These are phyloP conservation scores for Ibycter americanus DNA, from an alignment of 2,797 vertebrate genomes.

Conservation along the genomic window DNA sequence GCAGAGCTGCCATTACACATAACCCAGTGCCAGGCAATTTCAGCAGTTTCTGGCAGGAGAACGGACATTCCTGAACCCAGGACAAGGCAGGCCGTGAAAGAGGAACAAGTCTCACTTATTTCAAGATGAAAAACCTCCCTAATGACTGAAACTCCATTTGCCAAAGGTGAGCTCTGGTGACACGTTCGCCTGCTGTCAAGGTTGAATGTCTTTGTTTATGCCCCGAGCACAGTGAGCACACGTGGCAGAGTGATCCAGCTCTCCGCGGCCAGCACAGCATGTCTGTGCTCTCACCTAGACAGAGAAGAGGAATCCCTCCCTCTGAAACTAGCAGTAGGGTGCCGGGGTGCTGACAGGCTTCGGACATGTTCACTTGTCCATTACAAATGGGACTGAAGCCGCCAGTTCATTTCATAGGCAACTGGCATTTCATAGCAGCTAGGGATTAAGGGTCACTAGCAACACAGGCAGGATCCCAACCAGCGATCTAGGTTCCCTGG, in stretches of 20 bases:
- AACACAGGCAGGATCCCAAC: not conserved
- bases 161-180: slow-evolving; percentile 41
- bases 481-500: not conserved
- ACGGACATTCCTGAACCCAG: not conserved
- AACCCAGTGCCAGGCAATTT: not conserved
- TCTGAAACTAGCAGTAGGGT: not conserved
- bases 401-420: not conserved
- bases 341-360: not conserved
- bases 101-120: not conserved
- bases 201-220: slow-evolving; percentile 24
- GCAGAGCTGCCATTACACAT: not conserved
- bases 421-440: not conserved
- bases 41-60: not conserved
- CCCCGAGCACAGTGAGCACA: not conserved
- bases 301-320: not conserved
- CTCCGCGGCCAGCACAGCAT: not conserved
- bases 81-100: not conserved
- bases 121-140: not conserved
- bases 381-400: not conserved
- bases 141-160: not conserved
- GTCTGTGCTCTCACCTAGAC: not conserved
- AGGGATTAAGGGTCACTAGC: not conserved
- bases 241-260: not conserved
- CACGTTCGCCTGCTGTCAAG: not conserved
- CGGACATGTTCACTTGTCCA: not conserved